A percentile compares a stretch with the other conserved stretches of the same genome.
Evolutionary conservation across 2,113 vertebrate species (phyloP).

Genomic region (Aegypius monachus): DNA sequence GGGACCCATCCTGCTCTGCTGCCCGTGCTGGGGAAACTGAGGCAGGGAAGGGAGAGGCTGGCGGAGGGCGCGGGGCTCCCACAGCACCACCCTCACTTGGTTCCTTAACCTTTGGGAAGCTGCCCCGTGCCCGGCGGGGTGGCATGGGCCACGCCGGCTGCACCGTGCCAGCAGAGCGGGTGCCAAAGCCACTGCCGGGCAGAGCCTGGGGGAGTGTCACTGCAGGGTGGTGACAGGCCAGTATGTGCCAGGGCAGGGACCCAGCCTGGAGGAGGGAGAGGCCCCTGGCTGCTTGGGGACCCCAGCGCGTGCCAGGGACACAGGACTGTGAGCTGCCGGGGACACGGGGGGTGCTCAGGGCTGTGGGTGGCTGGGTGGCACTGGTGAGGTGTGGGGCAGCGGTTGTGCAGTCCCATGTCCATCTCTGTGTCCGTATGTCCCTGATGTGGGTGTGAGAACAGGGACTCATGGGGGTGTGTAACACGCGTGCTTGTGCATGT

Average conservation of each 20-base stretch:
- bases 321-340: background rate
- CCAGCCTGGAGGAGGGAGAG: background rate
- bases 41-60: background rate
- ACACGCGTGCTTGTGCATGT: background rate
- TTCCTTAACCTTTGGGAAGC: background rate
- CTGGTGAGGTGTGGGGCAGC: background rate
- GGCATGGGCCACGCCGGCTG: background rate
- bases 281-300: background rate
- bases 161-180: background rate
- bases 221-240: constrained; percentile 5
- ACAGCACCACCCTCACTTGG: background rate
- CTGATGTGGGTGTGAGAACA: background rate
- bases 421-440: background rate
- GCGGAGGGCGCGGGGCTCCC: background rate
- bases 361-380: background rate
- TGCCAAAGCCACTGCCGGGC: background rate
- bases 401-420: background rate
- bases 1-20: background rate
- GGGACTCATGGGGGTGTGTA: rapidly evolving
- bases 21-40: background rate
- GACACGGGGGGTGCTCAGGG: background rate
- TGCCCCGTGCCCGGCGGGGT: rapidly evolving
- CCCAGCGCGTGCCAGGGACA: rapidly evolving
- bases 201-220: background rate
- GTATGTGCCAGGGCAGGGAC: background rate